Evolutionary conservation across 2,797 vertebrate genomes (phyloP), one percentile per base, ranked within the genome.

Genomic region (Cephalopachus bancanus): DNA sequence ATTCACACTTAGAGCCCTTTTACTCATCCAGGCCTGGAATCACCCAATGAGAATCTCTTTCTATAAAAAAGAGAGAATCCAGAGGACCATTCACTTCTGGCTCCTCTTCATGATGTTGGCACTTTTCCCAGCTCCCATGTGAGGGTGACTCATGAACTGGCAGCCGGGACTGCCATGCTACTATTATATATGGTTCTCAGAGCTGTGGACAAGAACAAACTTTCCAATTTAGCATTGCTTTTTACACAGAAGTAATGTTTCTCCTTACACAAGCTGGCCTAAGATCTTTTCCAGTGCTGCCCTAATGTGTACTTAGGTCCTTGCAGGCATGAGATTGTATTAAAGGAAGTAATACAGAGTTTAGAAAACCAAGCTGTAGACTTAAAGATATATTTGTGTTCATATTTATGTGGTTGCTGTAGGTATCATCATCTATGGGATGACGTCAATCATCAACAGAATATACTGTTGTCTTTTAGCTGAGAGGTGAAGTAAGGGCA

Each of bases 391-490:
- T 37, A 49, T 19, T 94, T 33, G 33, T 91, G 92, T 69, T 91
- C 60, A 59, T 78, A 91, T 89, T 81, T 55, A 51, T 74, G 17
- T 53, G 30, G 76, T 94, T 96, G 96, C 93, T 92, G 64, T n/a
- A 65, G 83, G 60, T 26, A 91, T 74, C 30, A 14, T 84, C 37
- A 37, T 83, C 44, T 91, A 51, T 89, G 30, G 67, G n/a, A 67
- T 74, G 59, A 28, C 17, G 24, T 55, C 24, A 28, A 28, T 89
- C 44, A 78, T 78, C 26, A 30, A 79, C 37, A 60, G 64, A 26
- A 91, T 62, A 80, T 26, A 49, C 14, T 17, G 7, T 33, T 59
- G 30, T 74, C 53, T 78, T 84, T 83, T 24, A 71, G 60, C 19
- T 59, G 51, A 87, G 22, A 9, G 9, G 10, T 57, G 0, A 7